Evolutionary conservation across 2,113 vertebrate species (phyloP).

Genomic region (Campylorhamphus procurvoides): DNA sequence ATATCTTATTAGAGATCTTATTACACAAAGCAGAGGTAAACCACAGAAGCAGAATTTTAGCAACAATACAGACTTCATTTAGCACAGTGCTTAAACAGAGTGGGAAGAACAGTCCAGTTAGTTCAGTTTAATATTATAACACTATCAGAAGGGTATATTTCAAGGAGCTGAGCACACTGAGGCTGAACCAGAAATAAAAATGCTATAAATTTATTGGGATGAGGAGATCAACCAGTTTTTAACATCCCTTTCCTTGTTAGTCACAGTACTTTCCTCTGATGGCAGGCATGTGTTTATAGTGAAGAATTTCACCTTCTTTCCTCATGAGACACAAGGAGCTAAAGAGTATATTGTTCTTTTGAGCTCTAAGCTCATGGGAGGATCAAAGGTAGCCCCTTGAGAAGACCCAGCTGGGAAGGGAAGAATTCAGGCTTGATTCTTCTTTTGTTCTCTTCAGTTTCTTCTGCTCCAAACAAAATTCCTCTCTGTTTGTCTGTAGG

Average conservation of each 20-base stretch:
- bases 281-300: not conserved
- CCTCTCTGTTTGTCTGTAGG: not conserved
- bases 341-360: not conserved
- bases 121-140: not conserved
- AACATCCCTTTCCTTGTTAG: not conserved
- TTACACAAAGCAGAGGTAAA: not conserved
- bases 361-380: not conserved
- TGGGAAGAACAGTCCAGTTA: not conserved
- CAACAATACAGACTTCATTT: not conserved
- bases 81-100: not conserved
- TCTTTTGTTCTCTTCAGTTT: not conserved
- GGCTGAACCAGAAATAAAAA: not conserved
- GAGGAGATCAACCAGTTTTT: not conserved
- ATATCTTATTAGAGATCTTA: not conserved
- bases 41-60: not conserved
- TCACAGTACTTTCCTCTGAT: not conserved
- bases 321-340: not conserved
- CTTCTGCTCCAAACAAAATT: not conserved
- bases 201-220: not conserved
- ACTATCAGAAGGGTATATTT: not conserved
- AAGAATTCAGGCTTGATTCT: not conserved
- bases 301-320: not conserved
- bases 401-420: not conserved
- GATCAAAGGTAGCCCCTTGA: not conserved
- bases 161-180: not conserved